Percentiles rank a stretch among this genome's conserved stretches.
phyloP scores from a whole-genome alignment of 2,113 vertebrate genomes.

The Lipophrys pholis region DNA sequence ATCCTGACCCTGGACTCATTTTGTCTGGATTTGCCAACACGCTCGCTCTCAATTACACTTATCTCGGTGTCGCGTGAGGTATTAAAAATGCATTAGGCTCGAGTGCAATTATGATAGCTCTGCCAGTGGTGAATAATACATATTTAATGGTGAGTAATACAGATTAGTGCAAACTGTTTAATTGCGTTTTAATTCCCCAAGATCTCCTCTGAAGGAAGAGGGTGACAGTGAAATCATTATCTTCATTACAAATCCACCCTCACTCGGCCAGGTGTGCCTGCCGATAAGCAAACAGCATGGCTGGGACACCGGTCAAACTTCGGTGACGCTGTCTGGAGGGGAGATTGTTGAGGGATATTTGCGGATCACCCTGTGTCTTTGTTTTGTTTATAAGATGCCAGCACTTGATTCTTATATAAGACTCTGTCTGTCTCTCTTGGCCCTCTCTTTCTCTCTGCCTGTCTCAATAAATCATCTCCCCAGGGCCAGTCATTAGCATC shows the following conservation, averaged over 20 bases:
- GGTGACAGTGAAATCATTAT: constrained; percentile 25
- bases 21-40: constrained; percentile 37
- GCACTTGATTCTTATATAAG: constrained; percentile 73
- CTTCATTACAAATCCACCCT: constrained; percentile 17
- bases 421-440: constrained; percentile 49
- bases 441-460: constrained; percentile 45
- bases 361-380: constrained; percentile 25
- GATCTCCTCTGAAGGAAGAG: constrained; percentile 5
- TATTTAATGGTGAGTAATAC: constrained; percentile 63
- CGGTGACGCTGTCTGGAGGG: constrained; percentile 25
- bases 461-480: constrained; percentile 73
- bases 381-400: constrained; percentile 40
- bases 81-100: constrained; percentile 74
- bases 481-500: constrained; percentile 72
- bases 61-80: constrained; percentile 40
- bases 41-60: constrained; percentile 55
- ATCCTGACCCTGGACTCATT: constrained; percentile 26
- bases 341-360: constrained; percentile 50
- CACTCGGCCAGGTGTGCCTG: constrained; percentile 12
- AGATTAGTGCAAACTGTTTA: constrained; percentile 62
- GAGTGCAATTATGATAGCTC: constrained; percentile 63
- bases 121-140: constrained; percentile 68
- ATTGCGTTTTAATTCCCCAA: constrained; percentile 60
- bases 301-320: constrained; percentile 39
- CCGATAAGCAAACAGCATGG: constrained; percentile 18